Evolutionary conservation across 2,797 vertebrate species (phyloP).

Genomic region (Sphenodon punctatus): DNA sequence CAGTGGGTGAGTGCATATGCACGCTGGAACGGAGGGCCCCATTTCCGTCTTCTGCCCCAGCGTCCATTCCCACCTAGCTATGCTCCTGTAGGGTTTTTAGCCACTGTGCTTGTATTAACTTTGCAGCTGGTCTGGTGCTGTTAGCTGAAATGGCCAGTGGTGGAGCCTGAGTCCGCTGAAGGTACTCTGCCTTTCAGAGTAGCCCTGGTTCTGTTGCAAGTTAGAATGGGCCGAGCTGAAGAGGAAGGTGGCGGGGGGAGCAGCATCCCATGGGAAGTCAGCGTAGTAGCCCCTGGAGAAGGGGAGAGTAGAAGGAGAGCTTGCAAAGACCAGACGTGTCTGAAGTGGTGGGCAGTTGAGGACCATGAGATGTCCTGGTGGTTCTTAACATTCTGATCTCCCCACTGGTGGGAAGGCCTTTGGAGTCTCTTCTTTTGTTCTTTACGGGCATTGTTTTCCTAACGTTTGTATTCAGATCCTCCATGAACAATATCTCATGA

Average conservation of each 20-base stretch:
- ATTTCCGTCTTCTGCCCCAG: no score
- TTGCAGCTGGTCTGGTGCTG: neutral
- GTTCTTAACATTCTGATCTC: neutral
- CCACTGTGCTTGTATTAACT: no score
- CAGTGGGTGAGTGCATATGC: no score
- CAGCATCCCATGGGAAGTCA: neutral
- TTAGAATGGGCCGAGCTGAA: rapidly evolving
- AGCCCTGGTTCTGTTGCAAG: neutral
- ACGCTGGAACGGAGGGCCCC: no score
- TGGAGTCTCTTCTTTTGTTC: neutral
- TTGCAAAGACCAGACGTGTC: neutral
- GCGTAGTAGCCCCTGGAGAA: neutral
- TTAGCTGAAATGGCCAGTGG: neutral
- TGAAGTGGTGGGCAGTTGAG: neutral
- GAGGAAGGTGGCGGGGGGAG: neutral
- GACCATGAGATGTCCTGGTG: neutral
- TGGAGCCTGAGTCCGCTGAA: neutral
- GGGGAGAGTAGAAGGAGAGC: neutral
- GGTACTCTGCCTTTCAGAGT: neutral
- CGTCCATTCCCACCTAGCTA: no score
- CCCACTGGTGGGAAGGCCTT: constrained; percentile 11
- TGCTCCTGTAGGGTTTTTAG: no score
- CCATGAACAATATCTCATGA: constrained; percentile 26
- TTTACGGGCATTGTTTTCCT: constrained; percentile 44
- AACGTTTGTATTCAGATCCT: neutral